These are phyloP conservation scores for Lepidochrysops patricia DNA, from an alignment of 2,888 invertebrate genomes.

Conservation along the genomic window DNA sequence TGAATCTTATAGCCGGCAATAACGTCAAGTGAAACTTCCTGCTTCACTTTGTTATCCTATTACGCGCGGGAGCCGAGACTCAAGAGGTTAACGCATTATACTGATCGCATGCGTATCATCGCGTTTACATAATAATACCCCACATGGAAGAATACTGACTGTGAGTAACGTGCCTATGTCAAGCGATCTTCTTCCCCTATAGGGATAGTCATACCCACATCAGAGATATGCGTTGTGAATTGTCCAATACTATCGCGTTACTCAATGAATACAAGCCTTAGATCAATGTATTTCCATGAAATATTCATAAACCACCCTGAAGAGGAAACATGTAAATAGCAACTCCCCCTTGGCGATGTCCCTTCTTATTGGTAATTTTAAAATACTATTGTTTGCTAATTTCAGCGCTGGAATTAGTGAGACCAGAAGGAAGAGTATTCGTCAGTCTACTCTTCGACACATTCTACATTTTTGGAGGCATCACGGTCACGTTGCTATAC, in stretches of 20 bases:
- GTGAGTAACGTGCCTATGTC: background rate
- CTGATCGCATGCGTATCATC: background rate
- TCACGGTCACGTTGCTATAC: constrained; percentile 54
- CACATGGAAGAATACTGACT: background rate
- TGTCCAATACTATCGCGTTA: too few species aligned
- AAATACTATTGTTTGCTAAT: constrained; percentile 15
- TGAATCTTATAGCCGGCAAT: background rate
- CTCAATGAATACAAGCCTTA: too few species aligned
- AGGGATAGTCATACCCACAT: too few species aligned
- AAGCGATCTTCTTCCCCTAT: too few species aligned
- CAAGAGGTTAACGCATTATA: background rate
- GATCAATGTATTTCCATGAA: too few species aligned
- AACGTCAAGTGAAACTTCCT: constrained; percentile 7
- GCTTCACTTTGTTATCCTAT: constrained; percentile 8
- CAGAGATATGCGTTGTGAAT: too few species aligned
- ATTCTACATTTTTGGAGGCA: constrained; percentile 67
- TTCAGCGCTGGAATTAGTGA: constrained; percentile 60
- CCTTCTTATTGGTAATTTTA: background rate
- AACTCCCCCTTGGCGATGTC: too few species aligned
- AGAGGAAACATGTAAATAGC: too few species aligned
- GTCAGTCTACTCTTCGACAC: constrained; percentile 64
- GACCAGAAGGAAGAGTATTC: constrained; percentile 64
- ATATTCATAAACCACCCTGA: too few species aligned
- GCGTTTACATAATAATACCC: background rate
- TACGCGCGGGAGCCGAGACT: background rate